Evolutionary conservation across 2,113 vertebrate species (phyloP).

Genomic region (Zosterops japonicus): DNA sequence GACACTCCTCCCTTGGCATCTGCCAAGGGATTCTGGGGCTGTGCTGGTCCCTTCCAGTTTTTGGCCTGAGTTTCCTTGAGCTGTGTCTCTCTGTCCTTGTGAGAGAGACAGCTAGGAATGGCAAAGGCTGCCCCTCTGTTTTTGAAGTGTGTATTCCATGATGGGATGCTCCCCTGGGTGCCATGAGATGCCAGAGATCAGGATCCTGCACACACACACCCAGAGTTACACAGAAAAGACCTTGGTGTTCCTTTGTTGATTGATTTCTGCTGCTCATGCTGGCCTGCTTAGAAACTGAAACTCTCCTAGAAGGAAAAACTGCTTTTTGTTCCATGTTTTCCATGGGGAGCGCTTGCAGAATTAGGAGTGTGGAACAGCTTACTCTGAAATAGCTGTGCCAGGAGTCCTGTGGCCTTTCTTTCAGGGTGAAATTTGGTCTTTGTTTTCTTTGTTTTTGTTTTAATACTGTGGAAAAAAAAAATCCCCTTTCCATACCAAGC

Average conservation of each 20-base stretch:
- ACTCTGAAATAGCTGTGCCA: neutral
- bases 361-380: neutral
- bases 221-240: neutral
- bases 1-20: neutral
- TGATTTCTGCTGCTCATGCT: neutral
- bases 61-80: neutral
- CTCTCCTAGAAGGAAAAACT: neutral
- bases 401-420: constrained; percentile 3
- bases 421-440: neutral
- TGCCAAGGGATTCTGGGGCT: neutral
- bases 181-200: neutral
- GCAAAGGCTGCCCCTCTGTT: neutral
- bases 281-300: neutral
- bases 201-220: neutral
- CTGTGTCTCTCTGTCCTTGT: neutral
- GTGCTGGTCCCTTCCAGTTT: neutral
- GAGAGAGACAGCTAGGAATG: neutral
- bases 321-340: neutral
- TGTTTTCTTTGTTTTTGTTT: constrained; percentile 8
- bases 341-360: neutral
- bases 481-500: neutral
- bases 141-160: neutral
- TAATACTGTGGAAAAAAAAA: constrained; percentile 30
- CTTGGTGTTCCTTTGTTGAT: neutral
- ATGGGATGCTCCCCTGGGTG: neutral